Percentiles rank a stretch among this genome's conserved stretches.
Conservation (phyloP, 1,140 invertebrate genomes). For the Uloborus diversus region DNA sequence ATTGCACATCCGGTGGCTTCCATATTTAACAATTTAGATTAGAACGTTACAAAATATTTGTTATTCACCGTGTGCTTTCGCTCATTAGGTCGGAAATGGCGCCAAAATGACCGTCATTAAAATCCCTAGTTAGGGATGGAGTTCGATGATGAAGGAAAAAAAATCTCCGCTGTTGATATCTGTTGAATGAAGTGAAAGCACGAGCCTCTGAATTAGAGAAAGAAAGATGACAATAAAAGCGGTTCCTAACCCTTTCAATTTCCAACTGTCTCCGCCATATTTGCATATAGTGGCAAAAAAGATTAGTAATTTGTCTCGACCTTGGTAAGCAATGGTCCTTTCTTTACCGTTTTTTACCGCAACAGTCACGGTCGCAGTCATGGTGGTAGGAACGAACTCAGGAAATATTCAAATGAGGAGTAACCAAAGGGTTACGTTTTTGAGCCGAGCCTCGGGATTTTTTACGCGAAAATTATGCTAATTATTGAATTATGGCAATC, state of each 20-base stretch:
- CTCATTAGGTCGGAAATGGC: too few relatives aligned
- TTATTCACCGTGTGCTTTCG: too few relatives aligned
- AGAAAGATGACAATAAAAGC: conserved; percentile 12
- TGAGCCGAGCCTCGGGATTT: conserved; percentile 3
- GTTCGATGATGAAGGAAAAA: neutral
- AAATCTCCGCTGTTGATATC: neutral
- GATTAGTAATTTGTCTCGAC: neutral
- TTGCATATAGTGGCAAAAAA: conserved; percentile 2
- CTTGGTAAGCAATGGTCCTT: neutral
- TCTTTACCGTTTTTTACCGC: neutral
- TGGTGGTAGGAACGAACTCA: conserved; percentile 9
- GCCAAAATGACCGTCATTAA: too few relatives aligned
- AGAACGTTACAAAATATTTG: too few relatives aligned
- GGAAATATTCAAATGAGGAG: conserved; percentile 21
- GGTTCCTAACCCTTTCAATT: conserved; percentile 7
- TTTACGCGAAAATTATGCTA: conserved; percentile 34
- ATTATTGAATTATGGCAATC: conserved; percentile 10
- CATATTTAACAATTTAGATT: too few relatives aligned
- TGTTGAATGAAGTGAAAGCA: conserved; percentile 17
- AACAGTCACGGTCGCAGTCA: neutral
- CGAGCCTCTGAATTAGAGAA: neutral
- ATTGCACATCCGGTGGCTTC: too few relatives aligned
- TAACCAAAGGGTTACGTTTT: conserved; percentile 25
- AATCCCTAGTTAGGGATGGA: neutral
- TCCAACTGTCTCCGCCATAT: neutral